phyloP scores from a whole-genome alignment of 1,140 invertebrate species.

The Temnothorax nylanderi region DNA sequence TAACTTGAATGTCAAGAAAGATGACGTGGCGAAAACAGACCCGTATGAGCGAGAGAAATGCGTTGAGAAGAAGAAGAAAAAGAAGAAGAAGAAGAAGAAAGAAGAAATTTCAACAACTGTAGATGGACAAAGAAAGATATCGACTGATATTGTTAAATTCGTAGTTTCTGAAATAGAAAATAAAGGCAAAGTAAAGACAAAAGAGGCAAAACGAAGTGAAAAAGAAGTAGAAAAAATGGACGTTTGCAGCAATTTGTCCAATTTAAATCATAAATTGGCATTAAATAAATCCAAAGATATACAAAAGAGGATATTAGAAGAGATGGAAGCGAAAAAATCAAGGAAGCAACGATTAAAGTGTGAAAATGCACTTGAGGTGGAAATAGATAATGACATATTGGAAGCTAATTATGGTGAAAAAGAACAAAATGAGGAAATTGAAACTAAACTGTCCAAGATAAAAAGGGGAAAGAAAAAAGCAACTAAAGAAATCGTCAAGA shows the following conservation, averaged over 20 bases:
- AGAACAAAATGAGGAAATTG: conserved; percentile 16
- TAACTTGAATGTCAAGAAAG: neutral
- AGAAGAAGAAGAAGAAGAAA: neutral
- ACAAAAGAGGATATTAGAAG: conserved; percentile 31
- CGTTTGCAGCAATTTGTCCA: neutral
- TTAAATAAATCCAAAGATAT: neutral
- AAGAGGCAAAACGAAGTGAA: neutral
- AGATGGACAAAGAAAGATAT: neutral
- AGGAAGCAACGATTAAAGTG: neutral
- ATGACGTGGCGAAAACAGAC: neutral
- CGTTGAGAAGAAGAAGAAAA: neutral
- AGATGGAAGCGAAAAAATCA: neutral
- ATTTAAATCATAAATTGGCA: neutral
- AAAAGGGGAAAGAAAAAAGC: conserved; percentile 24
- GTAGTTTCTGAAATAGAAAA: neutral
- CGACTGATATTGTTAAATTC: neutral
- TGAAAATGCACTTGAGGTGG: neutral
- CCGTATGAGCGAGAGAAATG: conserved; percentile 13
- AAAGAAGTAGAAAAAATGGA: conserved; percentile 2
- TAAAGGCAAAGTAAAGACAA: neutral
- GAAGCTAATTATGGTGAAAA: neutral
- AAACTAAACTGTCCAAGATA: neutral
- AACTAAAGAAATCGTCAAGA: neutral
- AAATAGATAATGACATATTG: neutral
- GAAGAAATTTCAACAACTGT: neutral